Evolutionary conservation across 2,113 vertebrate genomes (phyloP).

Genomic region (Elachura formosa): DNA sequence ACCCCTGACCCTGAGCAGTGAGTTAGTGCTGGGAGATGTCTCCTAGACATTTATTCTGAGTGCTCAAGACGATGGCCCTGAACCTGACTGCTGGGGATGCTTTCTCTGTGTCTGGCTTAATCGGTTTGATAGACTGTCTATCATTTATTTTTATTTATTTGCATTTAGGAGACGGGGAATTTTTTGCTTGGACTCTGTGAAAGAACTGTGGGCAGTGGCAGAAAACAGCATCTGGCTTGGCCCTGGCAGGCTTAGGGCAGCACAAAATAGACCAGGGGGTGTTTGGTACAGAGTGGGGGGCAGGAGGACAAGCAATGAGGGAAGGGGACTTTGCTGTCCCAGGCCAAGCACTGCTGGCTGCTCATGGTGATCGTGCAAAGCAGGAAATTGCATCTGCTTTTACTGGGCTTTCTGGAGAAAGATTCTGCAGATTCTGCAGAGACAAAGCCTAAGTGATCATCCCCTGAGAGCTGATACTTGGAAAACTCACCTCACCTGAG

Average conservation of each 20-base stretch:
- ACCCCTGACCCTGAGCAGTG: not conserved
- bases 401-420: not conserved
- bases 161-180: not conserved
- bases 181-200: not conserved
- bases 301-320: not conserved
- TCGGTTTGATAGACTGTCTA: constrained; percentile 13
- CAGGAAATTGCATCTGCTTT: not conserved
- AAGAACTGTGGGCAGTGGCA: not conserved
- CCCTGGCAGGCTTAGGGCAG: not conserved
- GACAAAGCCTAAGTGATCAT: not conserved
- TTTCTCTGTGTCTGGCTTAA: not conserved
- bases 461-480: not conserved
- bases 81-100: not conserved
- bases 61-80: not conserved
- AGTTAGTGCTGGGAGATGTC: not conserved
- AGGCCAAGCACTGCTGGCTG: not conserved
- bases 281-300: not conserved
- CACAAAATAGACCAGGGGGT: not conserved
- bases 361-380: not conserved
- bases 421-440: not conserved
- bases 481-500: not conserved
- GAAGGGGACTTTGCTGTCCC: not conserved
- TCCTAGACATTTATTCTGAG: not conserved
- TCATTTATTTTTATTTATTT: not conserved
- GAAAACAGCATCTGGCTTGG: not conserved